These are phyloP conservation scores for Calyptomena viridis DNA, from an alignment of 2,113 vertebrate species.

Conservation along the genomic window DNA sequence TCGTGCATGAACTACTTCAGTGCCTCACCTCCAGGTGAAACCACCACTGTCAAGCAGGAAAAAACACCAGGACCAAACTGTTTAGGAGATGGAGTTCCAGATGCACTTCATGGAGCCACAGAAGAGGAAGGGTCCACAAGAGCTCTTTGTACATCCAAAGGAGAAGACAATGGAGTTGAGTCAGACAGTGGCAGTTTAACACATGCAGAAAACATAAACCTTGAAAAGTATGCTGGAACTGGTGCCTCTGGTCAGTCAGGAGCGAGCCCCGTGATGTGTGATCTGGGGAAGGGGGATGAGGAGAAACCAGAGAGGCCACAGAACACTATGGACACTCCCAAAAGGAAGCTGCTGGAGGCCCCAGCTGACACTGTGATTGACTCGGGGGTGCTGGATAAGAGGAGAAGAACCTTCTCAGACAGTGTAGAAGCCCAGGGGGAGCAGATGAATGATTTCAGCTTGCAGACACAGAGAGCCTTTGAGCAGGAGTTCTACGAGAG, in stretches of 20 bases:
- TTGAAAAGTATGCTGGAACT: neutral
- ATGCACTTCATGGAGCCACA: neutral
- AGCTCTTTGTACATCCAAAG: neutral
- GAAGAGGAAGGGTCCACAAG: neutral
- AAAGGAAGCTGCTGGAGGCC: constrained; percentile 59
- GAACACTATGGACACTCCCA: constrained; percentile 20
- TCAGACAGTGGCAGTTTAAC: neutral
- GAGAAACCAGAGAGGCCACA: neutral
- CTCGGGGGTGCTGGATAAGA: constrained; percentile 50
- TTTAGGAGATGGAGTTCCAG: neutral
- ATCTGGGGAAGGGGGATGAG: neutral
- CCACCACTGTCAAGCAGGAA: neutral
- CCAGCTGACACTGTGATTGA: constrained; percentile 7
- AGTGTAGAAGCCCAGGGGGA: constrained; percentile 13
- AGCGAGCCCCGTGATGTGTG: neutral
- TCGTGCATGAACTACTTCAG: constrained; percentile 52
- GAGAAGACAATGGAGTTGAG: neutral
- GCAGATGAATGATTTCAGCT: neutral
- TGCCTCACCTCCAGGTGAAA: neutral
- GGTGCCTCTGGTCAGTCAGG: neutral
- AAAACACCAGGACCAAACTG: neutral
- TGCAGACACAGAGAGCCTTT: constrained; percentile 66
- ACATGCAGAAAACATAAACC: neutral
- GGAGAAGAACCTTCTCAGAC: constrained; percentile 29
- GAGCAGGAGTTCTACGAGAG: constrained; percentile 77